Percentiles rank a stretch among this genome's conserved stretches.
Evolutionary conservation across 1,140 invertebrate genomes (phyloP).

Genomic region (Dendrolimus punctatus): DNA sequence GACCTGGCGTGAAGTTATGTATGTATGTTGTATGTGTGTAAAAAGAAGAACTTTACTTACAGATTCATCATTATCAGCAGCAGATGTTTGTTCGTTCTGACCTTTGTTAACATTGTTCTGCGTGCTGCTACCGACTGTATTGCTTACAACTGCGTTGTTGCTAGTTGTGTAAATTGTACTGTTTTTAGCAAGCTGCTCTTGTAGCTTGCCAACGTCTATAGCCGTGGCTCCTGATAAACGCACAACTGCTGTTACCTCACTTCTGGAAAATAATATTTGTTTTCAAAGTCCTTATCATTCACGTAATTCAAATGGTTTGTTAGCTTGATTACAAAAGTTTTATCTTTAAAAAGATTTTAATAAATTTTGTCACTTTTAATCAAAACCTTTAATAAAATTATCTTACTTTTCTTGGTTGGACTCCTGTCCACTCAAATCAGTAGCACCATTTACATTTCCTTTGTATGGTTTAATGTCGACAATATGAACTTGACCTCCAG

Average conservation of each 20-base stretch:
- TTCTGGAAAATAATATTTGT: constrained; percentile 68
- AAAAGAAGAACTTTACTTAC: too few species aligned
- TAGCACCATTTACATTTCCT: constrained; percentile 61
- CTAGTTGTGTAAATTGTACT: constrained; percentile 55
- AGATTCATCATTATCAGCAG: constrained; percentile 41
- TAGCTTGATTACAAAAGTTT: too few species aligned
- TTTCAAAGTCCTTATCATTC: too few species aligned
- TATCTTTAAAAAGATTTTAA: too few species aligned
- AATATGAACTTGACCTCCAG: constrained; percentile 83
- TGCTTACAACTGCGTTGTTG: constrained; percentile 9
- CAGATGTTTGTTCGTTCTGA: constrained; percentile 34
- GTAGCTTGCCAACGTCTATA: constrained; percentile 79
- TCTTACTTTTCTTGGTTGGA: constrained; percentile 64
- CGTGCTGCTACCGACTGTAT: constrained; percentile 8
- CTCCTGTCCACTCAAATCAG: constrained; percentile 56
- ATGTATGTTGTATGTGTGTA: too few species aligned
- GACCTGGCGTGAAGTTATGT: too few species aligned
- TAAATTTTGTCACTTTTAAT: too few species aligned
- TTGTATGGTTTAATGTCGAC: constrained; percentile 81
- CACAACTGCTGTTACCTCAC: constrained; percentile 83
- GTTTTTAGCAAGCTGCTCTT: constrained; percentile 74
- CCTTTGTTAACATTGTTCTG: constrained; percentile 13
- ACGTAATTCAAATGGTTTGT: too few species aligned
- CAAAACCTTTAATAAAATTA: constrained; percentile 1
- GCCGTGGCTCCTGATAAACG: constrained; percentile 78